phyloP scores from a whole-genome alignment of 2,888 invertebrate genomes.

The Cerastoderma edule region DNA sequence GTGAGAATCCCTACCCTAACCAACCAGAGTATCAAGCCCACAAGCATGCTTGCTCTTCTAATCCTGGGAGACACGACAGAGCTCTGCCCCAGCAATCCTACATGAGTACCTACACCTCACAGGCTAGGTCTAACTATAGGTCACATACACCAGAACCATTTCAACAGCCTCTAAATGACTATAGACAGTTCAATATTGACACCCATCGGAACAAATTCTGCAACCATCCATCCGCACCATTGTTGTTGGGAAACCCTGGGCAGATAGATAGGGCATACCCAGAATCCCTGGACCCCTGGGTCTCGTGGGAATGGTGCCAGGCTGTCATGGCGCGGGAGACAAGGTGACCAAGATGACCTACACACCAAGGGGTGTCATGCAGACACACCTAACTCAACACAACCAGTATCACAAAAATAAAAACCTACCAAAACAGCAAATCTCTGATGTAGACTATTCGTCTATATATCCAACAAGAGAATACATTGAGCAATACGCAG shows the following conservation, averaged over 20 bases:
- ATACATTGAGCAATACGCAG: conserved; percentile 39
- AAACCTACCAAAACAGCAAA: not conserved
- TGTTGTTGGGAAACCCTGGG: too few species aligned
- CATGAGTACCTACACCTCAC: too few species aligned
- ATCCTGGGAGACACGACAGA: too few species aligned
- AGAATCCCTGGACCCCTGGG: not conserved
- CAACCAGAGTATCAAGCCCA: not conserved
- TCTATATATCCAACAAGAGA: conserved; percentile 52
- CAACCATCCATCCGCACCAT: too few species aligned
- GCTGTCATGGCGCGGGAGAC: too few species aligned
- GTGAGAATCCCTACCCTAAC: conserved; percentile 1
- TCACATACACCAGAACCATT: too few species aligned
- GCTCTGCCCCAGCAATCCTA: too few species aligned
- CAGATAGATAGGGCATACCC: not conserved
- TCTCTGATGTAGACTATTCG: too few species aligned
- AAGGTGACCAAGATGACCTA: conserved; percentile 42
- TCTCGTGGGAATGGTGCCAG: not conserved
- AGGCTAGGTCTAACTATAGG: too few species aligned
- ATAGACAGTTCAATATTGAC: not conserved
- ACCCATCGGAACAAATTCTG: not conserved
- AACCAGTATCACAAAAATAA: conserved; percentile 3
- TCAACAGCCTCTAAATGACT: too few species aligned
- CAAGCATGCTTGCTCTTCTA: too few species aligned
- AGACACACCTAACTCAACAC: conserved; percentile 41
- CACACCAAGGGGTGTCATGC: conserved; percentile 38